These are phyloP conservation scores for cattle (Bos taurus) DNA, from an alignment of 2,113 vertebrate genomes.

Conservation along the genomic window DNA sequence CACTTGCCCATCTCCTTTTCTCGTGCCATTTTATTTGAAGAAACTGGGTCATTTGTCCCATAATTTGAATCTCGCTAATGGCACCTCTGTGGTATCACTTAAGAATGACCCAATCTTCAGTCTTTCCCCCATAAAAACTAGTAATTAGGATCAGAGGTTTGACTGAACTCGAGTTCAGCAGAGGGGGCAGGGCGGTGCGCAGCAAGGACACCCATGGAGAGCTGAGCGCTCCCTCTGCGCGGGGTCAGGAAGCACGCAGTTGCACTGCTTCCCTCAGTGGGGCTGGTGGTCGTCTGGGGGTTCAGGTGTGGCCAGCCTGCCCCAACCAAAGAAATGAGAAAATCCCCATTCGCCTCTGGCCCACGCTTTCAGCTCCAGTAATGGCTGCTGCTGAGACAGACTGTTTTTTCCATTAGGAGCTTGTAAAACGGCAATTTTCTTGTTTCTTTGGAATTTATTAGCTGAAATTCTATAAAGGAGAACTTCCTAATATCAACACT, in stretches of 20 bases:
- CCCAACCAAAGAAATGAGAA: background rate
- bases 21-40: background rate
- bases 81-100: background rate
- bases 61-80: background rate
- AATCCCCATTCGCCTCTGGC: background rate
- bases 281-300: background rate
- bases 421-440: background rate
- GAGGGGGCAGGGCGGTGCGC: background rate
- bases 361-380: background rate
- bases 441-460: background rate
- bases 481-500: background rate
- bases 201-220: rapidly evolving
- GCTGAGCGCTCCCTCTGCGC: too few relatives aligned
- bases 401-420: background rate
- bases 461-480: background rate
- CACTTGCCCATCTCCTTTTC: background rate
- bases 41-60: background rate
- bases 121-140: background rate
- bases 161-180: background rate
- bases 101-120: background rate
- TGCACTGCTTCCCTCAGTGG: background rate
- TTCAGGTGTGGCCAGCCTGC: background rate
- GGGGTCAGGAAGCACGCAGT: too few relatives aligned
- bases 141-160: background rate
- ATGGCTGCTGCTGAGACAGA: background rate